Conservation (phyloP, 1,140 invertebrate genomes). For the Polypedilum pembai region DNA sequence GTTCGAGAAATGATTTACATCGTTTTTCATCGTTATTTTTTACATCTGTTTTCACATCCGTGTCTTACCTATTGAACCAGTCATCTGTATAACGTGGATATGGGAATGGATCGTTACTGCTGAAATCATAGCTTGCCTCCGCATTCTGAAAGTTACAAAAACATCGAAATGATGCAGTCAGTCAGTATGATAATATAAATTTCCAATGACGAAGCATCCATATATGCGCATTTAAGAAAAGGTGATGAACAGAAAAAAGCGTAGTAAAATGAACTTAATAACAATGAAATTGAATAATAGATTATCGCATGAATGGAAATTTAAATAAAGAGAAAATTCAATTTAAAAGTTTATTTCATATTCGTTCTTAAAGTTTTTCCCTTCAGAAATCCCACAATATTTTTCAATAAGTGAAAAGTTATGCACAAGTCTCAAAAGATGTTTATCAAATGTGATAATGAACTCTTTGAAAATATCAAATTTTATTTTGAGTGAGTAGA, state of each 20-base stretch:
- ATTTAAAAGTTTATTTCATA: not conserved
- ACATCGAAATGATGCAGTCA: not conserved
- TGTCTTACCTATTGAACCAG: slow-evolving; percentile 90
- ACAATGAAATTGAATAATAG: slow-evolving; percentile 25
- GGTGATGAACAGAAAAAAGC: not conserved
- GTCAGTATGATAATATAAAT: not conserved
- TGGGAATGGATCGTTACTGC: slow-evolving; percentile 95
- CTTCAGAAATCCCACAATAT: too few relatives aligned
- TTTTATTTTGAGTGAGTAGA: too few relatives aligned
- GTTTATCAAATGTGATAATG: too few relatives aligned
- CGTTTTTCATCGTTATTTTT: too few relatives aligned
- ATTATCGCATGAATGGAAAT: slow-evolving; percentile 8
- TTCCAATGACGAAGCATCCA: not conserved
- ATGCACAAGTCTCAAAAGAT: too few relatives aligned
- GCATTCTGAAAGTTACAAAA: slow-evolving; percentile 69
- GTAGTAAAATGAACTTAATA: not conserved
- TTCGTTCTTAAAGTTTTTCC: too few relatives aligned
- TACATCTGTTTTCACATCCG: too few relatives aligned
- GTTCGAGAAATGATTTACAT: too few relatives aligned
- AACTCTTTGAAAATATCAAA: too few relatives aligned
- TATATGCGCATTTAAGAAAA: not conserved
- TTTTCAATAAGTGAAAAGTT: too few relatives aligned
- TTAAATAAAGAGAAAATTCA: not conserved
- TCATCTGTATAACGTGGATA: slow-evolving; percentile 96
- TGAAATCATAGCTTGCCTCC: slow-evolving; percentile 95